Base-by-base conservation (phyloP, 2,797 vertebrate genomes). In the Serranus cabrilla region DNA sequence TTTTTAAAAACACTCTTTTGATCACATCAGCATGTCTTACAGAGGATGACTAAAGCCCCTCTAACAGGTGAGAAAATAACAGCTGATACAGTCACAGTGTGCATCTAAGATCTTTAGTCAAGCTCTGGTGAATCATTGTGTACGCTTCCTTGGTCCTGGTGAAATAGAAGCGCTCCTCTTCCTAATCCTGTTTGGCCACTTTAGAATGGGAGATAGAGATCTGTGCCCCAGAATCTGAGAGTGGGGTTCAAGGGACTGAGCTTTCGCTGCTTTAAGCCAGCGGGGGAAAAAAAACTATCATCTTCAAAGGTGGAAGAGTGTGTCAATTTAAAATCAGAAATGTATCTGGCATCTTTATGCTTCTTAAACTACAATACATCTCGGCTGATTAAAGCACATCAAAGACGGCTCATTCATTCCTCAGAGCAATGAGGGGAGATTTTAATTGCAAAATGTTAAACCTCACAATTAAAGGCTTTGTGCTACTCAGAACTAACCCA, bases 371-470 rank as follows among this genome's bases (percentile, higher is more conserved):
- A 97, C 96, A 97, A 97, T 97, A 95, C 96, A 96, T 96, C 95
- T 95, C 93, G 92, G 94, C 95, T 97, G 96, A 96, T 97, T 96
- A 96, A 95, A 97, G 95, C 95, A 97, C 96, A 97, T 97, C 94
- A 97, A 96, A 97, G 95, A 94, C 90, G 88, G 93, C 94, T 96
- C 96, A 95, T 94, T 96, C 96, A 90, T 93, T 96, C 93, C 94
- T 96, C 94, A 94, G 95, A 96, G 96, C 94, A 94, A 95, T 92
- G 95, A 96, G 95, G 96, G 95, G 96, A 96, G 94, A 96, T 97
- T 97, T 98, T 97, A 97, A 97, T 97, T 97, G 96, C 95, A 96
- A 96, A 97, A 97, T 95, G 97, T 97, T 97, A 97, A 97, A 97
- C 94, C 95, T 96, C 95, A 96, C 96, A 97, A 97, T 97, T 98